Evolutionary conservation across 2,113 vertebrate species (phyloP).

Genomic region (Oxyruncus cristatus): DNA sequence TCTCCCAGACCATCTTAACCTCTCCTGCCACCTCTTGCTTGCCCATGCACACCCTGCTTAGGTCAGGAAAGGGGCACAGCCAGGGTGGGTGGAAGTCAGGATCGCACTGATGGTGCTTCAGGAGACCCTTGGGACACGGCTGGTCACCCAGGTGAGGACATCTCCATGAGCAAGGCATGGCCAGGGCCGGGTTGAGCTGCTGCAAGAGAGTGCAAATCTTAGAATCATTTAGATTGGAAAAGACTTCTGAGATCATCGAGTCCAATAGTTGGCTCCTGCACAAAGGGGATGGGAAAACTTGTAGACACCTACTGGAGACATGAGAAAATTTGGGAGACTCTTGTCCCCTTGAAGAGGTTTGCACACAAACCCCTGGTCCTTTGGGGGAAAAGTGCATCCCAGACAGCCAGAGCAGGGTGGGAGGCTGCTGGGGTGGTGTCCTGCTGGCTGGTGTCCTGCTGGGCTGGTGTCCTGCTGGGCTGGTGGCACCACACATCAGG

Average conservation of each 20-base stretch:
- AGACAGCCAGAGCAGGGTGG: background rate
- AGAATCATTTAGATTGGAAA: background rate
- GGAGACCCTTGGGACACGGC: accelerated
- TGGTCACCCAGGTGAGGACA: background rate
- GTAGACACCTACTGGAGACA: background rate
- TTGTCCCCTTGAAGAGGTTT: background rate
- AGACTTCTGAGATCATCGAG: background rate
- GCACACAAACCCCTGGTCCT: accelerated
- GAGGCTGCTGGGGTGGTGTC: background rate
- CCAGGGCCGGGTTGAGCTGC: background rate
- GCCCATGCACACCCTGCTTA: accelerated
- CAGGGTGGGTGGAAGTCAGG: background rate
- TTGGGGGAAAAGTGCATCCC: background rate
- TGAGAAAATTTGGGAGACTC: background rate
- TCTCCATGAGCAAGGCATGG: background rate
- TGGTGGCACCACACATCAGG: background rate
- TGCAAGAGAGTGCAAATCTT: background rate
- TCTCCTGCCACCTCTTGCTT: background rate
- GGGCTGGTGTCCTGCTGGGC: background rate
- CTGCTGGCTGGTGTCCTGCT: background rate
- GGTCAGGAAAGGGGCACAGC: too few relatives aligned
- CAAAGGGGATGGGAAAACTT: background rate
- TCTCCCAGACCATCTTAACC: accelerated
- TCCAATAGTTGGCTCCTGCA: background rate
- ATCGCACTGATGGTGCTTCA: accelerated